Percentiles rank a stretch among this genome's conserved stretches.
Conservation (phyloP, 2,888 invertebrate species). For the Volucella inanis region DNA sequence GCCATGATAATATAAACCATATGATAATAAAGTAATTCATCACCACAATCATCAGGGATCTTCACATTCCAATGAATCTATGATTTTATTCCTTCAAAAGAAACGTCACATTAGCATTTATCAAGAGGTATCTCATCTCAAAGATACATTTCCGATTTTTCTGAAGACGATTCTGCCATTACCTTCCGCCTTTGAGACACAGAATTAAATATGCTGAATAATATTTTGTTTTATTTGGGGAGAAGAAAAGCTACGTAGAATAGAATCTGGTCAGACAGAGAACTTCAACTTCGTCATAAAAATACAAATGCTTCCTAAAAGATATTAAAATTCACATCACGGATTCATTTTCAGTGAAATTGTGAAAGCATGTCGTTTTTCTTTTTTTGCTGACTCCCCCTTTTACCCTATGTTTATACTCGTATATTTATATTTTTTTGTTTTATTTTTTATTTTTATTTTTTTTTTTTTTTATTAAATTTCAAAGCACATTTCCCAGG, state of each 20-base stretch:
- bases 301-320: constrained; percentile 14
- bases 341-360: constrained; percentile 48
- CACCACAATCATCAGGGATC: not conserved
- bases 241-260: not conserved
- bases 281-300: constrained; percentile 11
- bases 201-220: constrained; percentile 46
- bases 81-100: not conserved
- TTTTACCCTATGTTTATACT: no score
- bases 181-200: not conserved
- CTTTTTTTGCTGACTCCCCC: not conserved
- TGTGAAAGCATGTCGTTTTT: constrained; percentile 36
- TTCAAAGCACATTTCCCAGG: constrained; percentile 42
- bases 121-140: constrained; percentile 32
- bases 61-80: constrained; percentile 16
- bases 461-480: constrained; percentile 3
- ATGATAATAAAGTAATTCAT: no score
- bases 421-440: no score
- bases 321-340: constrained; percentile 53
- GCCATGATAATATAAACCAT: no score
- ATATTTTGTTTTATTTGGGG: constrained; percentile 9
- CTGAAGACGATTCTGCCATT: not conserved
- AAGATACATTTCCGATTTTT: constrained; percentile 22
- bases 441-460: not conserved
- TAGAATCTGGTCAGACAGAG: constrained; percentile 26
- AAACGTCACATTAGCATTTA: constrained; percentile 14